A percentile compares a stretch with the other conserved stretches of the same genome.
Evolutionary conservation across 2,113 vertebrate genomes (phyloP).

Genomic region (Gymnorhina tibicen): DNA sequence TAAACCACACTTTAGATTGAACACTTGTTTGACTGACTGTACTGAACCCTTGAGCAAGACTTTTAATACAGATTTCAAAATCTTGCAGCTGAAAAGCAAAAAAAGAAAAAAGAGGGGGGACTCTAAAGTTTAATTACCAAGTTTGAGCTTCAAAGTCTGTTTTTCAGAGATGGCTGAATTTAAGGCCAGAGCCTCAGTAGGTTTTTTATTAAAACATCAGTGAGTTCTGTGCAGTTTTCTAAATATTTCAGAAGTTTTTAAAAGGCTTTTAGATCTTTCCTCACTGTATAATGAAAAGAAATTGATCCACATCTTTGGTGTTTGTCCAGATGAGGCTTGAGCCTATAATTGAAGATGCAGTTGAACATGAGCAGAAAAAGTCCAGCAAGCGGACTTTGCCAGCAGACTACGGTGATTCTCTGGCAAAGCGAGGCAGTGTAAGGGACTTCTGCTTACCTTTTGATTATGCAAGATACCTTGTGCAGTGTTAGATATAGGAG

Average conservation of each 20-base stretch:
- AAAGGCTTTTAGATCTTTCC: conserved; percentile 75
- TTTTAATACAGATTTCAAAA: background rate
- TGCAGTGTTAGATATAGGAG: conserved; percentile 85
- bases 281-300: conserved; percentile 80
- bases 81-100: background rate
- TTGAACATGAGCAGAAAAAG: conserved; percentile 99
- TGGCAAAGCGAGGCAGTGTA: conserved; percentile 99
- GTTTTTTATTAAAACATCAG: conserved; percentile 46
- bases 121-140: background rate
- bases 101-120: background rate
- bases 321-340: conserved; percentile 95
- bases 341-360: conserved; percentile 96
- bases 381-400: conserved; percentile 99
- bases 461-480: conserved; percentile 79
- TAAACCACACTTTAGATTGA: background rate
- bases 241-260: conserved; percentile 37
- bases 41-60: background rate
- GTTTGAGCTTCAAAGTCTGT: background rate
- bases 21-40: background rate
- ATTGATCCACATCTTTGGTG: conserved; percentile 87
- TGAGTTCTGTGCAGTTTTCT: conserved; percentile 44
- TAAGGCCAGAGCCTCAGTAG: conserved; percentile 53
- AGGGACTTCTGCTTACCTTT: conserved; percentile 82
- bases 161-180: background rate
- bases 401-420: conserved; percentile 98